Percentiles rank a stretch among this genome's conserved stretches.
These are phyloP conservation scores for Pseudolaguvia tuberculata DNA, from an alignment of 2,113 vertebrate species.

Conservation along the genomic window DNA sequence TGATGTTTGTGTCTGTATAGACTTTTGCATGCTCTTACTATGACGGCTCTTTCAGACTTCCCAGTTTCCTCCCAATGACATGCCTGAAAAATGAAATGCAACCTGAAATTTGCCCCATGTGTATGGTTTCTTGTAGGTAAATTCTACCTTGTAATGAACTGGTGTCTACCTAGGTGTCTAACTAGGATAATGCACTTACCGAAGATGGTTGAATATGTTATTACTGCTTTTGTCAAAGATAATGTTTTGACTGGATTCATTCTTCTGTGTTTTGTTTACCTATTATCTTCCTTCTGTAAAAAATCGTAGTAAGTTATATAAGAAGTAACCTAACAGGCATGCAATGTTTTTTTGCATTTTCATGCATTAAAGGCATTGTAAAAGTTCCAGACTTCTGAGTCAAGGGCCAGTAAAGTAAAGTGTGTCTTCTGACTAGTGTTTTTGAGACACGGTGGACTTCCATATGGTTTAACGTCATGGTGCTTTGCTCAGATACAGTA, in stretches of 20 bases:
- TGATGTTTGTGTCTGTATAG: background rate
- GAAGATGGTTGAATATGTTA: background rate
- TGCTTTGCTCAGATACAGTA: constrained; percentile 28
- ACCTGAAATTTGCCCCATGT: background rate
- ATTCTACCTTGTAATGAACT: background rate
- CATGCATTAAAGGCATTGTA: background rate
- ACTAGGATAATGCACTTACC: background rate
- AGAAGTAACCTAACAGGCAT: background rate
- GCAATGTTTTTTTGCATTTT: background rate
- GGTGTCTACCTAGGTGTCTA: background rate
- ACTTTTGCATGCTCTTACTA: background rate
- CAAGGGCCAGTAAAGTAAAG: background rate
- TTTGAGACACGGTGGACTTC: constrained; percentile 36
- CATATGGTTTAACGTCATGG: constrained; percentile 51
- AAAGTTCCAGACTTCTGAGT: constrained; percentile 2
- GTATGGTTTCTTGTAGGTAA: background rate
- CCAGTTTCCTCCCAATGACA: background rate
- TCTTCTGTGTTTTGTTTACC: too few relatives aligned
- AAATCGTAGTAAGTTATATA: background rate
- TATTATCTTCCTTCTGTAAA: too few relatives aligned
- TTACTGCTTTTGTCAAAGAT: too few relatives aligned
- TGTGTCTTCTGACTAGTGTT: constrained; percentile 9
- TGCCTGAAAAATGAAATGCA: background rate
- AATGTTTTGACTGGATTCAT: too few relatives aligned
- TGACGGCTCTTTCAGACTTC: background rate